Percentiles rank a stretch among this genome's conserved stretches.
phyloP scores from a whole-genome alignment of 2,888 invertebrate genomes.

The Eupithecia centaureata region DNA sequence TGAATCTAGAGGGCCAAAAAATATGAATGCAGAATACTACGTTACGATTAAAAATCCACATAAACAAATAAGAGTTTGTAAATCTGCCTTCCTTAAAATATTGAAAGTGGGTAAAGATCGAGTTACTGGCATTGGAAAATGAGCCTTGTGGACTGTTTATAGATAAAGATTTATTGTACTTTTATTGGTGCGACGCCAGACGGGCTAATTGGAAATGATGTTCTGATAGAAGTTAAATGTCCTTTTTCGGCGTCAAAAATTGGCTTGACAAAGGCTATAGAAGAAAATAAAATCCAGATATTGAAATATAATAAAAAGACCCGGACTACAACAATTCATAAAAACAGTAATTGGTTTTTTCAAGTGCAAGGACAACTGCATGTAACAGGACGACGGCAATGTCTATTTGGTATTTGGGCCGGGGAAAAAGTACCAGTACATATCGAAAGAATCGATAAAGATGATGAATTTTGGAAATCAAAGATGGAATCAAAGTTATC shows the following conservation, averaged over 20 bases:
- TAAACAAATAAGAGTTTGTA: too few relatives aligned
- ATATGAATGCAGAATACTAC: too few relatives aligned
- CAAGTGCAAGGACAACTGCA: too few relatives aligned
- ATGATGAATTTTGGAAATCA: slow-evolving; percentile 17
- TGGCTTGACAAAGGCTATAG: slow-evolving; percentile 6
- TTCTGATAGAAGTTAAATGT: slow-evolving; percentile 15
- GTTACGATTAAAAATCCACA: too few relatives aligned
- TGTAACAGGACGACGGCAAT: too few relatives aligned
- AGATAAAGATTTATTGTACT: neutral
- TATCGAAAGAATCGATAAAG: slow-evolving; percentile 2
- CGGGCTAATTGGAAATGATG: slow-evolving; percentile 8
- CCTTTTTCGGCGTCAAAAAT: slow-evolving; percentile 8
- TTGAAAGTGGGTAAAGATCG: too few relatives aligned
- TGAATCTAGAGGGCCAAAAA: too few relatives aligned
- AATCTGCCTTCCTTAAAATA: too few relatives aligned
- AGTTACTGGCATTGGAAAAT: too few relatives aligned
- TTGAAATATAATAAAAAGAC: slow-evolving; percentile 14
- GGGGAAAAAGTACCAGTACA: slow-evolving; percentile 1
- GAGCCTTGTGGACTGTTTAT: neutral
- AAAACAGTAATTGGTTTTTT: too few relatives aligned
- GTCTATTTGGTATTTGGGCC: slow-evolving; percentile 3
- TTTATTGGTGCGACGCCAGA: neutral
- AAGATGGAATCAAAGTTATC: slow-evolving; percentile 10
- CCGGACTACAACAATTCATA: neutral
- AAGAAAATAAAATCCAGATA: slow-evolving; percentile 15